phyloP scores from a whole-genome alignment of 2,888 invertebrate genomes.

The Sinotaia quadrata region DNA sequence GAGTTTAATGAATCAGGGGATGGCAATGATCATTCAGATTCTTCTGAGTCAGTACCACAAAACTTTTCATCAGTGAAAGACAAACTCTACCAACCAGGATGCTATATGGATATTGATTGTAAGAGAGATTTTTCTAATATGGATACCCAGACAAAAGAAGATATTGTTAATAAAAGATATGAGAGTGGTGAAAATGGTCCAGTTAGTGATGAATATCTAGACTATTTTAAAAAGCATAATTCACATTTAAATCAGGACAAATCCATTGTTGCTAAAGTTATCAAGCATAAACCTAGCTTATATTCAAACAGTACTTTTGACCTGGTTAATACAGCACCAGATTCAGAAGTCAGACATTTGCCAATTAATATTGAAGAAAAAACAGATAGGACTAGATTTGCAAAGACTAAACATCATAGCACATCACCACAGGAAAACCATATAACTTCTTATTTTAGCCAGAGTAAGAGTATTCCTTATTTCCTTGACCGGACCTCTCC shows the following conservation, averaged over 20 bases:
- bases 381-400: neutral
- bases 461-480: too few species aligned
- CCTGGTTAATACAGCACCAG: neutral
- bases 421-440: neutral
- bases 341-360: conserved; percentile 1
- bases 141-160: too few species aligned
- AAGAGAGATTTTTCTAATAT: neutral
- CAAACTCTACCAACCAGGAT: conserved; percentile 18
- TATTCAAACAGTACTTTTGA: neutral
- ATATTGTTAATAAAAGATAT: too few species aligned
- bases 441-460: too few species aligned
- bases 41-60: neutral
- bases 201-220: neutral
- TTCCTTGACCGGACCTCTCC: too few species aligned
- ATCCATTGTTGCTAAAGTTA: neutral
- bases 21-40: neutral
- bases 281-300: conserved; percentile 1
- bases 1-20: neutral
- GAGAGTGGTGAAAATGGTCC: too few species aligned
- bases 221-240: neutral
- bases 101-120: neutral
- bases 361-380: neutral
- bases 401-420: neutral
- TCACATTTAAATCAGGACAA: neutral
- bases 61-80: neutral